A percentile compares a stretch with the other conserved stretches of the same genome.
These are phyloP conservation scores for Acanthurus leucopareius DNA, from an alignment of 2,797 vertebrate species.

Conservation along the genomic window DNA sequence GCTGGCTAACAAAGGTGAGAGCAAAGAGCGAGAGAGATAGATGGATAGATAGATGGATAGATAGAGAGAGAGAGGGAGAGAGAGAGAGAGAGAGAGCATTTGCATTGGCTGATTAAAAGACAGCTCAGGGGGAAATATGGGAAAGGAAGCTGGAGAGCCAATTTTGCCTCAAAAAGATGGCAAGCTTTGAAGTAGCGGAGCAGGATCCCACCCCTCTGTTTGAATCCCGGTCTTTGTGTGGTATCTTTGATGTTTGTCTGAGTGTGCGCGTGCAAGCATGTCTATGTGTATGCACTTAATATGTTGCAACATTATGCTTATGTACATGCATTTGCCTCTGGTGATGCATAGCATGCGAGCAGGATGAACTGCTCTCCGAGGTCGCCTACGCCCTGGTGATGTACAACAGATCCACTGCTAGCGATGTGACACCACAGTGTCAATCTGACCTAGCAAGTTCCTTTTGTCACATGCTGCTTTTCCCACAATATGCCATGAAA, in stretches of 20 bases:
- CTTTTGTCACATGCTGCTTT: conserved; percentile 22
- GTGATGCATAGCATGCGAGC: conserved; percentile 14
- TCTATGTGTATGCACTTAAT: conserved; percentile 36
- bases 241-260: conserved; percentile 75
- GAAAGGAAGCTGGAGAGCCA: conserved; percentile 68
- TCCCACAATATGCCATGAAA: conserved; percentile 14
- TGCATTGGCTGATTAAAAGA: conserved; percentile 77
- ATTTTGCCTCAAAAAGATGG: conserved; percentile 81
- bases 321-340: conserved; percentile 25
- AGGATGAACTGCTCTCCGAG: background rate
- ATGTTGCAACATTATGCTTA: conserved; percentile 27
- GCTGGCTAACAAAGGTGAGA: conserved; percentile 66
- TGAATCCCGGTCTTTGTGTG: conserved; percentile 76
- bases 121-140: conserved; percentile 64
- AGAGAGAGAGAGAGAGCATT: conserved; percentile 37
- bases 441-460: conserved; percentile 49
- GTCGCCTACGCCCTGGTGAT: conserved; percentile 1
- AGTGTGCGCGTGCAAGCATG: conserved; percentile 30
- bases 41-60: conserved; percentile 21
- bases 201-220: conserved; percentile 69
- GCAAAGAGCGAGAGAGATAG: background rate
- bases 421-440: conserved; percentile 19
- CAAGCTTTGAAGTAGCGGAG: conserved; percentile 82
- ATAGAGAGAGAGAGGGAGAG: background rate
- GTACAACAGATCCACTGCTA: conserved; percentile 3